Base-by-base conservation (phyloP, 2,888 invertebrate genomes). In the Clunio marinus region DNA sequence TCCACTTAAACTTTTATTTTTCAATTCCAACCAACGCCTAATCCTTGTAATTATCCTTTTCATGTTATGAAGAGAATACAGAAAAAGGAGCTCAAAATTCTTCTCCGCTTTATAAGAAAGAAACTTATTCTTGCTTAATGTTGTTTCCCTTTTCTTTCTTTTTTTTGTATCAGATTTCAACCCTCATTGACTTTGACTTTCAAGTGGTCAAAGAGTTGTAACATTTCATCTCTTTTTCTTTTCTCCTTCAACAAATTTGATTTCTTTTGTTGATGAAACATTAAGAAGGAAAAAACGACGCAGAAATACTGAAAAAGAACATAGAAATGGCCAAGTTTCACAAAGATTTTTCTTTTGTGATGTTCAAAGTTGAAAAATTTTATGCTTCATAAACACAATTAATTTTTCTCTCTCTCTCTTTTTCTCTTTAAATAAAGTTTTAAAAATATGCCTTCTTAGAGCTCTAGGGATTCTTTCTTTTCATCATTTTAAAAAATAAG, bases 361-460 rank as follows among this genome's bases (percentile, higher is more conserved):
- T 20, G 57, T 1, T 27, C 57, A 25, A 57, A 45, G 15, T 45
- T 45, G 7, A 7, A 15, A 45, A 57, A 59, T 45, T 55, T 66
- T 55, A 66, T 66, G 66, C 55, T 55, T 32, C 66, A 66, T 51
- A 66, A 66, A 45, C 32, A 66, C 32, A 66, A 51, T 51, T 55
- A 66, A 66, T 55, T 4, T 20, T 59, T 59, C n/a, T n/a, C n/a
- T n/a, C n/a, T n/a, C n/a, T n/a, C n/a, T 35, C 7, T 58, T 35
- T 35, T 24, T 32, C 13, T 35, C 17, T 10, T 28, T 5, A 59
- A 66, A 55, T 51, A 55, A 35, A 66, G 27, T 66, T 35, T 20
- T 35, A 35, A 22, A 35, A 62, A 62, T 37, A 22, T 35, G 22
- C 25, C 20, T 32, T 28, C n/a, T 32, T 46, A 20, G 46, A 22